Base-by-base conservation (phyloP, 53 echinoderm and acorn worm genomes). In the Echinometra lucunter region DNA sequence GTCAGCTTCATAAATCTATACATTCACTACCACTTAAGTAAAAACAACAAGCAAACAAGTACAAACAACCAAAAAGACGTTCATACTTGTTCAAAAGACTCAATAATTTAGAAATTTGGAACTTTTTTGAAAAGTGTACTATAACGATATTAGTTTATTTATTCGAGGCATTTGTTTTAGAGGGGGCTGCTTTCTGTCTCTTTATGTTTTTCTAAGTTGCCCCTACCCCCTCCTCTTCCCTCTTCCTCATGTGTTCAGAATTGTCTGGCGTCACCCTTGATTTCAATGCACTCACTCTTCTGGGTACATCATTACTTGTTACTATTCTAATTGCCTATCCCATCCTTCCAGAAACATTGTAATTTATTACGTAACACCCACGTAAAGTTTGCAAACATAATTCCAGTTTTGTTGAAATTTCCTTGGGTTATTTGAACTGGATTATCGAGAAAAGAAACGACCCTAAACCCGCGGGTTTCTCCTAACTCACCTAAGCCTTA, bases 361-460 rank as follows among this genome's bases (percentile, higher is more conserved):
- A 6, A 45, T 70, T 19, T 38, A 74, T 93, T 93, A 93, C 93
- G 93, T 80, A 93, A 93, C 93, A 91, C 3, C 28, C 21, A 40
- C 25, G 21, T 45, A 93, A 93, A 93, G 75, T 93, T 93, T 93
- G 91, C 91, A 93, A 80, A 93, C 80, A 93, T 93, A 93, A 93
- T 93, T 93, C 93, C 37, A 49, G 93, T 93, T 78, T 78, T 93
- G 93, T 93, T 93, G 93, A 74, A 93, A 93, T 56, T 58, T 93
- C 93, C 93, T 44, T 57, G 93, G 81, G 93, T 75, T 93, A 93
- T 93, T 93, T 93, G 93, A 56, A 47, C 89, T 58, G 89, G 89
- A 89, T 89, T 89, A 60, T 35, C 38, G 89, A 32, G 63, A 60
- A 32, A 58, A 60, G 60, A 57, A 57, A 89, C 89, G 58, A 60